Percentiles rank a stretch among this genome's conserved stretches.
These are phyloP conservation scores for Diloba caeruleocephala DNA, from an alignment of 2,888 invertebrate species.

Conservation along the genomic window DNA sequence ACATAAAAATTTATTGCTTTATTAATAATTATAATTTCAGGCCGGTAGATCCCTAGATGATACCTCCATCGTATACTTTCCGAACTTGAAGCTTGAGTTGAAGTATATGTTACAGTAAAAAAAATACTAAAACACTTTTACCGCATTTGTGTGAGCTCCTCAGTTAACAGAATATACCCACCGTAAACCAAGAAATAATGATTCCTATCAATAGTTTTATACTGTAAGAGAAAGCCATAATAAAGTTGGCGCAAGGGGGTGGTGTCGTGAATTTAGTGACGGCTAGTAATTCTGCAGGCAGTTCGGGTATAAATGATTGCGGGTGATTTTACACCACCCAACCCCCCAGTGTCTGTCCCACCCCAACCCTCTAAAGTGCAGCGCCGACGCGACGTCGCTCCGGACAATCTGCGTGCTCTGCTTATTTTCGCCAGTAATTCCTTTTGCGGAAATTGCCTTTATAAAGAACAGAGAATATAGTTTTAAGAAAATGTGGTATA, in stretches of 20 bases:
- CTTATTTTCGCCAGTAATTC: conserved; percentile 88
- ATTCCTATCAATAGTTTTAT: conserved; percentile 54
- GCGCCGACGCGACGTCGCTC: conserved; percentile 85
- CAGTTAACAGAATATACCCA: conserved; percentile 6
- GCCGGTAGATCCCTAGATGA: no score
- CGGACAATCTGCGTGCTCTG: conserved; percentile 89
- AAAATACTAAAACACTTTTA: conserved; percentile 5
- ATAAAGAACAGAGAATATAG: conserved; percentile 83
- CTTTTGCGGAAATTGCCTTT: conserved; percentile 88
- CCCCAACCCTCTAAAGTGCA: conserved; percentile 80
- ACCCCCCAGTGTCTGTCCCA: conserved; percentile 75
- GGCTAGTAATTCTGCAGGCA: conserved; percentile 87
- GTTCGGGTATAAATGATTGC: conserved; percentile 89
- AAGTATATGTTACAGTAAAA: no score
- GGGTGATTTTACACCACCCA: conserved; percentile 88
- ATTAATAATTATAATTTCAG: no score
- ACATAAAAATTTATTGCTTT: no score
- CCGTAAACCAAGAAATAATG: conserved; percentile 26
- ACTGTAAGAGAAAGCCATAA: conserved; percentile 58
- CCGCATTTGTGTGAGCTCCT: conserved; percentile 10
- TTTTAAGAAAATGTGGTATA: conserved; percentile 70
- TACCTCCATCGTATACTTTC: no score
- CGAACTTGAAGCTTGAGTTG: no score
- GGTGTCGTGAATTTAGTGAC: conserved; percentile 79
- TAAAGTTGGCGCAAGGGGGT: conserved; percentile 50